Conservation (phyloP, 2,888 invertebrate genomes). For the Drosophila glabriapex region DNA sequence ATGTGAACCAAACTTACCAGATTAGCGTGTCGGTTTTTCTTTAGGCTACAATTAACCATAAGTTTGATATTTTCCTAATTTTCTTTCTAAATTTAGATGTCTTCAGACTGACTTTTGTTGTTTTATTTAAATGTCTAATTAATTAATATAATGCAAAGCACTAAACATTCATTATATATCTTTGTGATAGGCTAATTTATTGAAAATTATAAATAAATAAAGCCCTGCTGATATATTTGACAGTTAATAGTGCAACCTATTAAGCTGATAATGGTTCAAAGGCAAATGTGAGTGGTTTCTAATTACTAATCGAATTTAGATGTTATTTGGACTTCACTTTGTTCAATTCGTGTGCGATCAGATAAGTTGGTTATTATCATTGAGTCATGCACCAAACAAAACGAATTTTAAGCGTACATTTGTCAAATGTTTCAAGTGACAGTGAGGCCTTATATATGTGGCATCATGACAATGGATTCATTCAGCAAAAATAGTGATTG, state of each 20-base stretch:
- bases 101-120: not conserved
- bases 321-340: not conserved
- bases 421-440: conserved; percentile 36
- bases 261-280: not conserved
- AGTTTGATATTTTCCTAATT: not conserved
- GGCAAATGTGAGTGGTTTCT: not conserved
- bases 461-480: conserved; percentile 46
- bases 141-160: not conserved
- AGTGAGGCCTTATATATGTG: conserved; percentile 33
- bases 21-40: not conserved
- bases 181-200: not conserved
- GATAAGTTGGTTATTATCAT: conserved; percentile 27
- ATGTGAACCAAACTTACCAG: not conserved
- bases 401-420: conserved; percentile 27
- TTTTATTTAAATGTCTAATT: not conserved
- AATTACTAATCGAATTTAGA: not conserved
- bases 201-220: not conserved
- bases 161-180: not conserved
- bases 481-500: conserved; percentile 72
- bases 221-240: not conserved
- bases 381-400: not conserved
- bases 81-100: not conserved
- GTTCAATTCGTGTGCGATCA: conserved; percentile 21
- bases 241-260: not conserved
- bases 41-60: not conserved